Conservation (phyloP, 30 jellyfish, hydroid and myxozoan species). For the Aurelia coerulea region DNA sequence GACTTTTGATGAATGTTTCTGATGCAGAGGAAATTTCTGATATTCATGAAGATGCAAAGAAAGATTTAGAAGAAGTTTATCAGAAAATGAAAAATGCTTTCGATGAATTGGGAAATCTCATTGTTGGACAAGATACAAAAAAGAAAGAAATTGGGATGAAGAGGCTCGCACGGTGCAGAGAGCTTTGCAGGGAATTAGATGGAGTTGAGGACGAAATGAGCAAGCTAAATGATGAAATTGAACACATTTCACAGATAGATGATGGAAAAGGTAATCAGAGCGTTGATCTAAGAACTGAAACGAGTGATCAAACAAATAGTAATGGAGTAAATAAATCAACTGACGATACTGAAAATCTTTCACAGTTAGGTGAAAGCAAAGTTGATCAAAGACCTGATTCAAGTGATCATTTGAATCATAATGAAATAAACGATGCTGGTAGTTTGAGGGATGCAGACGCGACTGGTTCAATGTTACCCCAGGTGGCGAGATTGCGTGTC, state of each 20-base stretch:
- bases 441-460: not conserved
- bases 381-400: not conserved
- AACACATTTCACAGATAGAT: not conserved
- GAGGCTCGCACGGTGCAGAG: conserved; percentile 20
- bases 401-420: too few species aligned
- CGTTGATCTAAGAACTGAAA: not conserved
- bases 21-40: conserved; percentile 22
- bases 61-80: conserved; percentile 11
- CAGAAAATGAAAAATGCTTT: conserved; percentile 20
- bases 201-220: conserved; percentile 15
- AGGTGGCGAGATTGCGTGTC: conserved; percentile 31
- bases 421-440: too few species aligned
- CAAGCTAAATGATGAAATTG: not conserved
- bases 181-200: conserved; percentile 33
- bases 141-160: not conserved
- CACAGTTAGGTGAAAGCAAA: not conserved
- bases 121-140: not conserved
- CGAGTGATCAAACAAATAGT: not conserved
- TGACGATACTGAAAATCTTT: not conserved
- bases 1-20: not conserved
- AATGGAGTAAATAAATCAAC: not conserved
- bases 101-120: conserved; percentile 17
- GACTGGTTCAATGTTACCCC: conserved; percentile 2
- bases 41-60: not conserved
- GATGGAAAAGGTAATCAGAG: not conserved